Base-by-base conservation (phyloP, 1,140 invertebrate species). In the Eupeodes corollae region DNA sequence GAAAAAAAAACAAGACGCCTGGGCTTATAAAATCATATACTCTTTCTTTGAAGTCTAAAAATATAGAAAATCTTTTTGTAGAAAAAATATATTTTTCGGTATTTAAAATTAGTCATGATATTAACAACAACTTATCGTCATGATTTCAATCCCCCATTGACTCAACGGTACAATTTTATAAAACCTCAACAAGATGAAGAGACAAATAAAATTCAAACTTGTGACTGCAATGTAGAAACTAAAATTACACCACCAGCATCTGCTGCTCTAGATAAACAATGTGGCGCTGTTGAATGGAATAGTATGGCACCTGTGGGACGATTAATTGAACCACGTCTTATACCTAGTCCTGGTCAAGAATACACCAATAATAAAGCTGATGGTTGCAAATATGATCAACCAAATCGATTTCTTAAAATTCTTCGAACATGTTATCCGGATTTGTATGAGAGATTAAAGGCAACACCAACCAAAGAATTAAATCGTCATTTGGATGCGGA, bases 371-470 rank as follows among this genome's bases (percentile, higher is more conserved):
- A 63, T 10, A 53, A 63, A 52, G 61, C 59, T 13, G 49, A 48
- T 0, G 61, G 67, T 44, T 67, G 63, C 42, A 50, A 58, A n/a
- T 56, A 58, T 13, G 15, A 57, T 47, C 63, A 67, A 39, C 63
- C 63, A 0, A 67, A 67, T 53, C 59, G 59, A 15, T 67, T 67
- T 19, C 47, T 67, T 1, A 64, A 67, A 42, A 63, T 63, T n/a
- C 15, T 67, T 3, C 56, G 59, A 21, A 63, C 58, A 11, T 50
- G 57, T 12, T 74, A 72, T 57, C 74, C 75, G 0, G 72, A 71
- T 55, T 58, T 77, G 11, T 76, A 75, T 42, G 72, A 73, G 52
- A 61, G 70, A 14, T 51, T 77, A 1, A 68, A 72, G 42, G 57
- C 58, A 1, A 59, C 70, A 38, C 67, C 73, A 9, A 66, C 70